Evolutionary conservation across 2,797 vertebrate species (phyloP).

Genomic region (Margarornis squamiger): DNA sequence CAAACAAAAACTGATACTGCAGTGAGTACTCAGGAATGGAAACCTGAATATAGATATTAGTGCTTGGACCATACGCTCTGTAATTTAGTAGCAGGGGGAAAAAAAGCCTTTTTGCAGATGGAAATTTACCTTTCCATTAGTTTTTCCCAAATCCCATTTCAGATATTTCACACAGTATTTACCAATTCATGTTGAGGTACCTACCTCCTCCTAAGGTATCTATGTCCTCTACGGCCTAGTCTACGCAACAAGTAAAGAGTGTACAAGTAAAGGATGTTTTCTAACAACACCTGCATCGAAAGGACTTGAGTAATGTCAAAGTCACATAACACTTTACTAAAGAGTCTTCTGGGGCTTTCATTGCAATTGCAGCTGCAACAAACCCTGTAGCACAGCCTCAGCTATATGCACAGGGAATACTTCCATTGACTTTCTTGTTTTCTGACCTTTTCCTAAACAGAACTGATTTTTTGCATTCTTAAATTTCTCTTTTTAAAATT

Average conservation of each 20-base stretch:
- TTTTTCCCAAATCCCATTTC: not conserved
- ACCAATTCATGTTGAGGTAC: not conserved
- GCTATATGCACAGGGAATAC: not conserved
- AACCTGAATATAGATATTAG: not conserved
- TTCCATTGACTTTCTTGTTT: not conserved
- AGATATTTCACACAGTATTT: not conserved
- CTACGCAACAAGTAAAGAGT: not conserved
- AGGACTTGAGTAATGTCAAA: not conserved
- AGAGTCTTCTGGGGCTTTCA: not conserved
- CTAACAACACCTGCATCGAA: not conserved
- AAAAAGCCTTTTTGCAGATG: not conserved
- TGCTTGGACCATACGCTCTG: not conserved
- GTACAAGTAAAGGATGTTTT: not conserved
- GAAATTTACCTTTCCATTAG: not conserved
- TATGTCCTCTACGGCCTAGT: not conserved
- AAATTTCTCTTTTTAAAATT: not conserved
- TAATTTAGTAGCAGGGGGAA: not conserved
- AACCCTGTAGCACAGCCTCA: not conserved
- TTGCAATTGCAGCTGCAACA: not conserved
- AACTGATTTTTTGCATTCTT: not conserved
- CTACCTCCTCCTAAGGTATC: not conserved
- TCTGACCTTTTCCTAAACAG: not conserved
- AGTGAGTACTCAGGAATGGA: not conserved
- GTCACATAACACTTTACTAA: not conserved
- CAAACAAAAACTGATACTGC: not conserved